Percentiles rank a stretch among this genome's conserved stretches.
Evolutionary conservation across 2,797 vertebrate genomes (phyloP).

Genomic region (Gorsachius magnificus): DNA sequence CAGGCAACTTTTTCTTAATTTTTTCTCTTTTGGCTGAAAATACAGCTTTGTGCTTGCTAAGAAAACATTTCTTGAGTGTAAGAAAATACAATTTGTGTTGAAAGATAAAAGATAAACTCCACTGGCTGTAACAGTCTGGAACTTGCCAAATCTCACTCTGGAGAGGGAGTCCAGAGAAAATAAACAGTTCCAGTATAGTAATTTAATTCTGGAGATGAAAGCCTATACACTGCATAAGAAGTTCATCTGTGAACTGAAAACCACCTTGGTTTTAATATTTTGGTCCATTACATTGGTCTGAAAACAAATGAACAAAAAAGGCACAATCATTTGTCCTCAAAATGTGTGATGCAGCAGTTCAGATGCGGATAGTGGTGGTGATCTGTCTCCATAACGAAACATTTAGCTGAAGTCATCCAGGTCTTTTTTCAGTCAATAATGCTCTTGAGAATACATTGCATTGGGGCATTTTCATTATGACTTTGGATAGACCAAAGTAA

Average conservation of each 20-base stretch:
- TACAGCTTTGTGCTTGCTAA: background rate
- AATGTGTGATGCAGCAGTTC: background rate
- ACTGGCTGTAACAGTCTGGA: background rate
- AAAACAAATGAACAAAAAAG: background rate
- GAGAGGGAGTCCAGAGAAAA: background rate
- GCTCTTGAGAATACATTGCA: background rate
- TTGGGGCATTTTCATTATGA: background rate
- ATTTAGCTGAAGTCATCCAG: background rate
- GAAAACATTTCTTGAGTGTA: background rate
- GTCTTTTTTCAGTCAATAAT: background rate
- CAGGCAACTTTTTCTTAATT: background rate
- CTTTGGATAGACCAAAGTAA: background rate
- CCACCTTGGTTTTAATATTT: background rate
- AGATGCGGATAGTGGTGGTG: background rate
- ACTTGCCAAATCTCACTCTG: background rate
- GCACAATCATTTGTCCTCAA: background rate
- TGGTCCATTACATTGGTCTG: background rate
- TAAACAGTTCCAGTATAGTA: background rate
- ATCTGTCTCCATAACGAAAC: background rate
- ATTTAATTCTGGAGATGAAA: background rate
- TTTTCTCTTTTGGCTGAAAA: background rate
- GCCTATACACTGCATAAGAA: background rate
- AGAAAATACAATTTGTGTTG: background rate
- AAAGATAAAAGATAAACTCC: background rate
- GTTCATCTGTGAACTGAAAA: background rate